These are phyloP conservation scores for Gymnothorax javanicus DNA, from an alignment of 2,797 vertebrate species.

Conservation along the genomic window DNA sequence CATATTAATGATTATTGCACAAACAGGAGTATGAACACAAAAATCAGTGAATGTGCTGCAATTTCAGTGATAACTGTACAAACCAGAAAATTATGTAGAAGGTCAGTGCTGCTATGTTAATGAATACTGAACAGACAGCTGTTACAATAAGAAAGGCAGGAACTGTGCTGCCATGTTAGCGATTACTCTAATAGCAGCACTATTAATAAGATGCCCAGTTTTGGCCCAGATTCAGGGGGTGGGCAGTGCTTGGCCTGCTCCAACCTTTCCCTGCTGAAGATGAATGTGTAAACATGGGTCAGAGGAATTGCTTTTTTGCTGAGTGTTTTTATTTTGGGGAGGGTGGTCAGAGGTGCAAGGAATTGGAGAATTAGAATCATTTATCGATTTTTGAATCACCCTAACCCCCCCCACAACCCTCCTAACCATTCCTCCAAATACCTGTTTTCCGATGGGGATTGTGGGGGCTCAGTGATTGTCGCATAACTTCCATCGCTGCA, in stretches of 20 bases:
- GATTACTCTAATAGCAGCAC: no score
- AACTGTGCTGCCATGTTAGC: no score
- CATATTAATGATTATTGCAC: not conserved
- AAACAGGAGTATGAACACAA: not conserved
- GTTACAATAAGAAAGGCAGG: no score
- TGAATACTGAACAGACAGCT: no score
- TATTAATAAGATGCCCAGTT: no score
- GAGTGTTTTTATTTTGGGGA: not conserved
- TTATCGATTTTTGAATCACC: not conserved
- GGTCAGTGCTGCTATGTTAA: no score
- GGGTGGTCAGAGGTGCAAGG: slow-evolving; percentile 1
- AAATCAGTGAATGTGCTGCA: not conserved
- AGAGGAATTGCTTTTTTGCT: not conserved
- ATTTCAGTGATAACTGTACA: no score
- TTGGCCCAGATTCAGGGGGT: not conserved
- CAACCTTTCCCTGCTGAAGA: not conserved
- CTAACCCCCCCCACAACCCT: not conserved
- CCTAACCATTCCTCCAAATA: no score
- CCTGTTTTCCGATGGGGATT: not conserved
- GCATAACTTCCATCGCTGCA: no score
- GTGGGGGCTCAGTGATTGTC: not conserved
- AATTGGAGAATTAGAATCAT: not conserved
- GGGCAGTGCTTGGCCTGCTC: not conserved
- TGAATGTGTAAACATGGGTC: not conserved
- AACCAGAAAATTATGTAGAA: no score